Evolutionary conservation across 2,113 vertebrate species (phyloP), one percentile per base, ranked within the genome.

Genomic region (Semnornis frantzii): DNA sequence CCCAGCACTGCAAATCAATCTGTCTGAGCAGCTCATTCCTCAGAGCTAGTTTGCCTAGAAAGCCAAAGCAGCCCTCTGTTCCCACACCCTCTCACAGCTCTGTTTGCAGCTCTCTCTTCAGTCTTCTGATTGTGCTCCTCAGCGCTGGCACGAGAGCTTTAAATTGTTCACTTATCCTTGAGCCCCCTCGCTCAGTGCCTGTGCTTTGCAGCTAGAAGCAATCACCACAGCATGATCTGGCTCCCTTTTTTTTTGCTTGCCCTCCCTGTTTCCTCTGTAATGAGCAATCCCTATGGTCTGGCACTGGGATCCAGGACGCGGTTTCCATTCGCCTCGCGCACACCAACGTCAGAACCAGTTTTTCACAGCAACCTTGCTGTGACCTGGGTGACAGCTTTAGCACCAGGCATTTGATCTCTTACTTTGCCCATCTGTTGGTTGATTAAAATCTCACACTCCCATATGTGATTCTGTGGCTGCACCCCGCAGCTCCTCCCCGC

Each of bases 331-430:
- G 59, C 69, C 63, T 39, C 5, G 52, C 46, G 44, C 34, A 55
- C 6, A 8, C 42, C 73, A 59, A 42, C 8, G 34, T 54, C 94
- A 63, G 39, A 50, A 18, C 58, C 17, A 5, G 50, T 86, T 93
- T 93, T 52, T 91, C 91, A 93, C 63, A 12, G 7, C 82, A 21
- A 85, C 84, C 85, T 93, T 89, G 68, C 82, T 72, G 11, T 76
- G 91, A 91, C 72, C 85, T 15, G 77, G 81, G 69, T 75, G 85
- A 72, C 93, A 86, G 91, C 77, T 91, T 89, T 79, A 83, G 58
- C 65, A 46, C 82, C 73, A 74, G 63, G 58, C 85, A 27, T 65
- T 91, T 91, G 63, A 86, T 83, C 89, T 86, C 77, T 55, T 71
- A 6, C 82, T 86, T 86, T 10, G 34, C 77, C 94, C 88, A 89